phyloP scores from a whole-genome alignment of 2,113 vertebrate genomes.

The Catharus minimus region DNA sequence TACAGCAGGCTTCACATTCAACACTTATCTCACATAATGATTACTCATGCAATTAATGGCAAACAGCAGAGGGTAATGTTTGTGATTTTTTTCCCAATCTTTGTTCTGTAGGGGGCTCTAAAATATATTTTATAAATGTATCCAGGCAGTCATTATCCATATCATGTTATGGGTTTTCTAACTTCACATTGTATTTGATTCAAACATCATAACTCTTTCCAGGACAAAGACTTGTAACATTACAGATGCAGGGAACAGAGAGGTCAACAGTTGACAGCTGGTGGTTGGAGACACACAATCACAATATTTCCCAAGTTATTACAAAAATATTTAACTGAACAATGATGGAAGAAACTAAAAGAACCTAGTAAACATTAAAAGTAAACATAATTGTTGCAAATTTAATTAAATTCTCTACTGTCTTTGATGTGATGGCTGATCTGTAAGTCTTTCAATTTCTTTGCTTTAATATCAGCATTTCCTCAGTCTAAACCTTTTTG shows the following conservation, averaged over 20 bases:
- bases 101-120: slow-evolving; percentile 9
- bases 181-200: slow-evolving; percentile 64
- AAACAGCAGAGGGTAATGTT: slow-evolving; percentile 39
- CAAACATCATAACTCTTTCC: slow-evolving; percentile 73
- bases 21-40: neutral
- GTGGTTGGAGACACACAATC: slow-evolving; percentile 60
- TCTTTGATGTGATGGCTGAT: slow-evolving; percentile 68
- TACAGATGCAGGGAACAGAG: slow-evolving; percentile 62
- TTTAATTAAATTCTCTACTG: slow-evolving; percentile 62
- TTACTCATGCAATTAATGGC: slow-evolving; percentile 38
- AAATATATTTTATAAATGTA: slow-evolving; percentile 55
- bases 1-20: neutral
- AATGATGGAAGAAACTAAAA: slow-evolving; percentile 48
- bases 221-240: slow-evolving; percentile 71
- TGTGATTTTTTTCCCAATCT: neutral
- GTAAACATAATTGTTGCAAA: slow-evolving; percentile 69
- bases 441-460: slow-evolving; percentile 71
- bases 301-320: slow-evolving; percentile 62
- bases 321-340: slow-evolving; percentile 66
- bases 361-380: slow-evolving; percentile 66
- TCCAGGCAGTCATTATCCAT: slow-evolving; percentile 50
- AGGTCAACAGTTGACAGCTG: slow-evolving; percentile 75
- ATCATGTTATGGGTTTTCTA: slow-evolving; percentile 69
- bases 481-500: slow-evolving; percentile 68
- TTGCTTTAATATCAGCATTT: slow-evolving; percentile 67